Evolutionary conservation across 2,797 vertebrate species (phyloP), one percentile per base, ranked within the genome.

Genomic region (Lepus oiostolus): DNA sequence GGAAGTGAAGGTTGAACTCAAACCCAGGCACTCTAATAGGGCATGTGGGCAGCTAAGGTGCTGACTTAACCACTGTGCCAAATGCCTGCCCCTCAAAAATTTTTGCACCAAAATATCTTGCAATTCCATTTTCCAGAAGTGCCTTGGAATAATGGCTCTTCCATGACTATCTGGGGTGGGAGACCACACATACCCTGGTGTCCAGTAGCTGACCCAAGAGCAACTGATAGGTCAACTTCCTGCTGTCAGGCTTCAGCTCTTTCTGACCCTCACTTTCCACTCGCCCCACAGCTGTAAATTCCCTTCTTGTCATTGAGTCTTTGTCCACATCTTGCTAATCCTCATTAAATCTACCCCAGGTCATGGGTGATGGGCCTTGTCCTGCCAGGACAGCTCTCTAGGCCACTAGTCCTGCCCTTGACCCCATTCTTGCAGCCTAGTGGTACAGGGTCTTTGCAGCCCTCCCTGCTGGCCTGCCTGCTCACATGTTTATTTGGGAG

Each of bases 201-300:
- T 32, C 30, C 22, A 30, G 88, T 6, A 32, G 12, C 16, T 65
- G 14, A 30, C 26, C 5, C 24, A 54, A 60, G 28, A 86, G 13
- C 30, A 72, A 3, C 4, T 5, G 16, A 19, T 65, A 30, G 42
- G 17, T 32, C 24, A 47, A 32, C 14, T 28, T 60, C 50, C 54
- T 8, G 0, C 63, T 47, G 0, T 16, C 9, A 21, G 11, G 24
- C 21, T 13, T 38, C 0, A 24, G 21, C 28, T 24, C 30, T 83
- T 88, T 88, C 30, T 42, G 50, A 88, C 5, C 8, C 7, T 52
- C 8, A 11, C 6, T 79, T 70, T 7, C 26, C 28, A 52, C 12
- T 11, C n/a, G 0, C 8, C 21, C 22, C 1, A 1, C 26, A 50
- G 19, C 63, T 60, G 1, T 24, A 50, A 50, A 10, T 62, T 7